Evolutionary conservation across 2,888 invertebrate species (phyloP).

Genomic region (Macroteleia sp.): DNA sequence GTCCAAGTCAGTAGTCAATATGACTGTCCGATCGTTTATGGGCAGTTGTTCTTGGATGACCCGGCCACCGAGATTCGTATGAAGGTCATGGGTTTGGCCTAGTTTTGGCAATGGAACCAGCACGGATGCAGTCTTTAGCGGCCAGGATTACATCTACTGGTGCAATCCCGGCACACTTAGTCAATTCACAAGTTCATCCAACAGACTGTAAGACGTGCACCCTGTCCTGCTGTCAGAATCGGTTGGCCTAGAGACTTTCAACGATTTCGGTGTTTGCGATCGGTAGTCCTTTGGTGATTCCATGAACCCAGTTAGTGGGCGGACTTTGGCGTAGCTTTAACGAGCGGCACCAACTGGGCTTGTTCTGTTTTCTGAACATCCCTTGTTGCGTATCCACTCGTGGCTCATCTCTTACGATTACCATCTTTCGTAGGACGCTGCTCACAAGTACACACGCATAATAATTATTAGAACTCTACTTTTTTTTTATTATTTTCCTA

Average conservation of each 20-base stretch:
- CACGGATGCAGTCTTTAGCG: constrained; percentile 66
- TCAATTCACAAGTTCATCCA: constrained; percentile 74
- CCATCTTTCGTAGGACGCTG: constrained; percentile 74
- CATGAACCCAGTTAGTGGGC: constrained; percentile 75
- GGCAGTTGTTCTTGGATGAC: constrained; percentile 58
- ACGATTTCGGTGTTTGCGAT: constrained; percentile 62
- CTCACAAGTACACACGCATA: constrained; percentile 68
- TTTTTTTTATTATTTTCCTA: constrained; percentile 60
- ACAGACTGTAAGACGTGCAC: constrained; percentile 63
- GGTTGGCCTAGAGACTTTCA: constrained; percentile 57
- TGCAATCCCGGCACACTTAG: constrained; percentile 73
- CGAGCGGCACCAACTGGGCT: constrained; percentile 73
- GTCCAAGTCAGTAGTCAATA: constrained; percentile 73
- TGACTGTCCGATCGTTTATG: constrained; percentile 61
- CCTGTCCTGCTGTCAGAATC: constrained; percentile 51
- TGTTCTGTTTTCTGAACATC: constrained; percentile 82
- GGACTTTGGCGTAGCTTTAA: constrained; percentile 76
- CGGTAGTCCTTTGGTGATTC: constrained; percentile 61
- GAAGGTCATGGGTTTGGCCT: constrained; percentile 40
- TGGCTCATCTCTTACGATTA: constrained; percentile 72
- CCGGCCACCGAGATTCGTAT: constrained; percentile 41
- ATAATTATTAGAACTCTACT: constrained; percentile 65
- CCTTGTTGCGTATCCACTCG: constrained; percentile 70
- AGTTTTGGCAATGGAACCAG: constrained; percentile 47
- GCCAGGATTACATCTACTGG: constrained; percentile 54